Evolutionary conservation across 2,888 invertebrate genomes (phyloP).

Genomic region (Melieria omissa): DNA sequence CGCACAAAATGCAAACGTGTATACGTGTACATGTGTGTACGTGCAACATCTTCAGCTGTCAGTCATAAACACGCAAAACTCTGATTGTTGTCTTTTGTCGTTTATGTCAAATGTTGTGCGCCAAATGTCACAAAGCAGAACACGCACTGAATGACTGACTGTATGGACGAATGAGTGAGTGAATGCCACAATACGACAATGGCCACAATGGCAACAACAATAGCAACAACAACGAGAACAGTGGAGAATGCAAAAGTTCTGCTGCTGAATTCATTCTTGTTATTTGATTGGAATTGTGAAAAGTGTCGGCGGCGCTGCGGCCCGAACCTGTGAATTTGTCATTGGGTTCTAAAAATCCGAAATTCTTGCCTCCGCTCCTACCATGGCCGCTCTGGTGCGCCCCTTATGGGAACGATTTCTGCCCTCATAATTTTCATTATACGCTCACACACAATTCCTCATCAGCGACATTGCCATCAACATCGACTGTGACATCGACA

Average conservation of each 20-base stretch:
- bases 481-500: neutral
- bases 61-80: conserved; percentile 13
- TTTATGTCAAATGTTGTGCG: conserved; percentile 30
- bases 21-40: neutral
- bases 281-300: neutral
- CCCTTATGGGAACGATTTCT: neutral
- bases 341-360: too few relatives aligned
- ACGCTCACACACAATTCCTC: neutral
- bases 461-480: neutral
- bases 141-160: neutral
- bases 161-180: neutral
- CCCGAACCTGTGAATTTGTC: too few relatives aligned
- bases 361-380: too few relatives aligned
- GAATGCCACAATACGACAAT: neutral
- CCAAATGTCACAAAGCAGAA: conserved; percentile 13
- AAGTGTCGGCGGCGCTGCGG: neutral
- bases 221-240: too few relatives aligned
- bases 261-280: neutral
- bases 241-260: too few relatives aligned
- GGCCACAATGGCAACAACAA: too few relatives aligned
- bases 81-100: conserved; percentile 21
- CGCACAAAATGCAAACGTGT: neutral
- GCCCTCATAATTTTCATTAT: neutral
- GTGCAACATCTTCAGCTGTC: conserved; percentile 13
- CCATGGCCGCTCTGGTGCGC: too few relatives aligned